Evolutionary conservation across 2,888 invertebrate species (phyloP).

Genomic region (Venusia cambrica): DNA sequence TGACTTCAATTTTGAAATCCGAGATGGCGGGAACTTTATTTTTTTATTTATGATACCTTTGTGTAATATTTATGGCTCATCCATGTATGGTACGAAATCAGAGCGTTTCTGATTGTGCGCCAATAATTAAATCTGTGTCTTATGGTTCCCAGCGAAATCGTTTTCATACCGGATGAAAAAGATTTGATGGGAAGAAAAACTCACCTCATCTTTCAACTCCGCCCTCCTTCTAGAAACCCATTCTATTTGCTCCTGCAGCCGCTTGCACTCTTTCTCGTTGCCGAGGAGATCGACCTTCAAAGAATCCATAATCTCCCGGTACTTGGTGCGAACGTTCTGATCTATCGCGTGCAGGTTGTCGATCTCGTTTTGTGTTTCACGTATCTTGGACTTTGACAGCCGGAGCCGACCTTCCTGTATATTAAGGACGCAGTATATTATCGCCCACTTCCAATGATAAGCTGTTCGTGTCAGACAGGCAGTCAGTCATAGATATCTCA

Average conservation of each 20-base stretch:
- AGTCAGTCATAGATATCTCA: too few relatives aligned
- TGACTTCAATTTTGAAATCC: too few relatives aligned
- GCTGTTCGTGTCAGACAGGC: too few relatives aligned
- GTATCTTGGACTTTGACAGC: slow-evolving; percentile 66
- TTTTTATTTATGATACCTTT: too few relatives aligned
- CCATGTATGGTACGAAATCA: too few relatives aligned
- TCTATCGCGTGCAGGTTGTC: slow-evolving; percentile 69
- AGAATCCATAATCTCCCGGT: slow-evolving; percentile 62
- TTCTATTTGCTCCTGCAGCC: slow-evolving; percentile 70
- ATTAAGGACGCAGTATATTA: neutral
- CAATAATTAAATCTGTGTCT: too few relatives aligned
- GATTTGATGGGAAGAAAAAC: too few relatives aligned
- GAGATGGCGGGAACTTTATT: too few relatives aligned
- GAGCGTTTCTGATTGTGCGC: too few relatives aligned
- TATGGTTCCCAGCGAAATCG: too few relatives aligned
- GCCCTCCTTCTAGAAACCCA: slow-evolving; percentile 67
- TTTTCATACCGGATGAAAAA: too few relatives aligned
- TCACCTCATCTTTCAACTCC: slow-evolving; percentile 65
- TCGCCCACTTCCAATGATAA: neutral
- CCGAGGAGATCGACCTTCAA: slow-evolving; percentile 52
- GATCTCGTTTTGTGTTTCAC: slow-evolving; percentile 68
- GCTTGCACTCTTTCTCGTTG: slow-evolving; percentile 68
- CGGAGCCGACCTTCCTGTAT: slow-evolving; percentile 65
- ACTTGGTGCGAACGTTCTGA: slow-evolving; percentile 52
- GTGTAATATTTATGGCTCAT: too few relatives aligned